Percentiles rank a stretch among this genome's conserved stretches.
phyloP scores from a whole-genome alignment of 2,797 vertebrate genomes.

The Myripristis jacobus region DNA sequence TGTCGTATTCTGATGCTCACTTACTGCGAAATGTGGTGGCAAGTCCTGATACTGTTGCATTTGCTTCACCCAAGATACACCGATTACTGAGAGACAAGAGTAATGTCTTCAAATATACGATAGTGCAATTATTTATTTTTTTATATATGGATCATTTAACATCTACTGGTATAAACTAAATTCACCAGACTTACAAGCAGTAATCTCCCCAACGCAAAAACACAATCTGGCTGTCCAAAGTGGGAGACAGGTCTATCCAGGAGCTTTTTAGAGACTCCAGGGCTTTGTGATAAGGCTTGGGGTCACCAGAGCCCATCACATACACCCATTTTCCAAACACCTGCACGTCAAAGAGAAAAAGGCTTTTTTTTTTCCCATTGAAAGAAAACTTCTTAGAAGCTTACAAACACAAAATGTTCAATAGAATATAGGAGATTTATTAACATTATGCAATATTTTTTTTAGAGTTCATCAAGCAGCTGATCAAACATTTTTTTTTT shows the following conservation, averaged over 20 bases:
- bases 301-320: constrained; percentile 78
- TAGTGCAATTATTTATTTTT: too few species aligned
- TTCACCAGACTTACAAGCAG: constrained; percentile 73
- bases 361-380: background rate
- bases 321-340: constrained; percentile 80
- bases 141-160: too few species aligned
- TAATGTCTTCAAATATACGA: background rate
- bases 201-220: constrained; percentile 76
- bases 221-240: constrained; percentile 58
- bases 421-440: background rate
- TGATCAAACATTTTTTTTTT: too few species aligned
- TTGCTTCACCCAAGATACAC: constrained; percentile 70
- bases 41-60: constrained; percentile 71
- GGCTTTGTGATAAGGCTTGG: constrained; percentile 73
- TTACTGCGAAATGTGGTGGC: constrained; percentile 78
- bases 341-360: constrained; percentile 46
- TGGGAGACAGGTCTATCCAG: constrained; percentile 74
- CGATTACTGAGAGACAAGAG: constrained; percentile 62
- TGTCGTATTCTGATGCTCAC: constrained; percentile 33
- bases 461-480: too few species aligned
- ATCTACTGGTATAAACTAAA: background rate
- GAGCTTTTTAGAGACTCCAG: constrained; percentile 77
- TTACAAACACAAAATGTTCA: background rate
- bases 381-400: background rate
- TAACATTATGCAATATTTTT: background rate